A percentile compares a stretch with the other conserved stretches of the same genome.
Evolutionary conservation across 2,888 invertebrate genomes (phyloP).

Genomic region (Tuberolachnus salignus): DNA sequence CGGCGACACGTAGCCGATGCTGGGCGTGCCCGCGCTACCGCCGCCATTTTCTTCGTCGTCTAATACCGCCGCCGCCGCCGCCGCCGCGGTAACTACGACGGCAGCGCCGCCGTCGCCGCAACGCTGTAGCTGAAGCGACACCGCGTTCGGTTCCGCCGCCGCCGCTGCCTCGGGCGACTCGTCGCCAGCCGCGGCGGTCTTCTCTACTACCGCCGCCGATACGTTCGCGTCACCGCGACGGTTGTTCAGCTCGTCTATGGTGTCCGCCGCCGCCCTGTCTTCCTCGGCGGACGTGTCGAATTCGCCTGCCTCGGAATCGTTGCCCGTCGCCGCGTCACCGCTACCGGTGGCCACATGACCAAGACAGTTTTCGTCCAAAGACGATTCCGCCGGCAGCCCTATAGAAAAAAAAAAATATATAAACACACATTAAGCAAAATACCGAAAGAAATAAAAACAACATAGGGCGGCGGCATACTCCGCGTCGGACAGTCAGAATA

Average conservation of each 20-base stretch:
- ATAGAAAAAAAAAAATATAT: neutral
- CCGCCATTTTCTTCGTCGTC: slow-evolving; percentile 40
- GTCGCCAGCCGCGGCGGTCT: neutral
- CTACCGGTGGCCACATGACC: too few relatives aligned
- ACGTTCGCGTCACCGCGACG: slow-evolving; percentile 44
- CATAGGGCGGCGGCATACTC: too few relatives aligned
- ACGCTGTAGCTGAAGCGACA: slow-evolving; percentile 12
- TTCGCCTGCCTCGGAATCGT: slow-evolving; percentile 15
- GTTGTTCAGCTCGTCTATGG: slow-evolving; percentile 57
- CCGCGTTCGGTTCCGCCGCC: neutral
- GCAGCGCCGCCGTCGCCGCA: neutral
- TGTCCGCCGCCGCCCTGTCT: slow-evolving; percentile 58
- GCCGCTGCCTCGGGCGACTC: slow-evolving; percentile 3
- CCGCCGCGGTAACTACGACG: neutral
- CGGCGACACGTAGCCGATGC: slow-evolving; percentile 50
- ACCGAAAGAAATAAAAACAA: too few relatives aligned
- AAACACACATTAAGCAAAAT: too few relatives aligned
- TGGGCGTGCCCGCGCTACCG: slow-evolving; percentile 48
- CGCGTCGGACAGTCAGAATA: too few relatives aligned
- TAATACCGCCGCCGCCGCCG: neutral
- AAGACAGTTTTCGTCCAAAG: neutral
- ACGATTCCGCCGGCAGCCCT: slow-evolving; percentile 31
- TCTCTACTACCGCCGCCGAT: neutral
- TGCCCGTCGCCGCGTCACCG: neutral
- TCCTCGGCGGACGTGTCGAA: slow-evolving; percentile 56